phyloP scores from a whole-genome alignment of 2,888 invertebrate genomes.

The Ophion ellenae region DNA sequence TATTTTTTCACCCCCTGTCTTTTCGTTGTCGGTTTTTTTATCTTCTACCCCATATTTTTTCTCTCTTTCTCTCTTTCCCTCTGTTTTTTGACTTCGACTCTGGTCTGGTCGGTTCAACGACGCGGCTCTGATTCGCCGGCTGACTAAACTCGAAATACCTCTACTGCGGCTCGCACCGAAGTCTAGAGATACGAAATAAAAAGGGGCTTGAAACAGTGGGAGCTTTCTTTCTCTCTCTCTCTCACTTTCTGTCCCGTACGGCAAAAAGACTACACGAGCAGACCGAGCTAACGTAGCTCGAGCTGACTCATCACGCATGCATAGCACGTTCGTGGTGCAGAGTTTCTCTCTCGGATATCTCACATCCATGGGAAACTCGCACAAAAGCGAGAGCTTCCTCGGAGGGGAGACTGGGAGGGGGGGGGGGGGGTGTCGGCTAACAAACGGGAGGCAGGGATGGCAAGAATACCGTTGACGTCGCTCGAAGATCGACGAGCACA shows the following conservation, averaged over 20 bases:
- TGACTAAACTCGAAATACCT: slow-evolving; percentile 66
- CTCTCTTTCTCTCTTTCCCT: slow-evolving; percentile 3
- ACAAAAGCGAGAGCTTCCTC: slow-evolving; percentile 13
- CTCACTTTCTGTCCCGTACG: slow-evolving; percentile 28
- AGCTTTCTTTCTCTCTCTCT: neutral
- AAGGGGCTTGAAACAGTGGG: slow-evolving; percentile 38
- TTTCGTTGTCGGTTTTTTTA: neutral
- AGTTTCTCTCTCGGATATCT: slow-evolving; percentile 66
- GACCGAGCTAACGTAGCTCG: slow-evolving; percentile 66
- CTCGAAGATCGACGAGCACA: slow-evolving; percentile 63
- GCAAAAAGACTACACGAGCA: slow-evolving; percentile 62
- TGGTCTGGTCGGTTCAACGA: slow-evolving; percentile 35
- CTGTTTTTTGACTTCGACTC: slow-evolving; percentile 26
- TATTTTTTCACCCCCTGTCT: neutral
- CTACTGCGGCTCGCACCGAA: slow-evolving; percentile 53
- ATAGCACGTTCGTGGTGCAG: slow-evolving; percentile 69
- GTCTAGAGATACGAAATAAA: slow-evolving; percentile 31
- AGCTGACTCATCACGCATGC: slow-evolving; percentile 72
- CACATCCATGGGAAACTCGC: slow-evolving; percentile 56
- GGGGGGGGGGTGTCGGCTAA: neutral
- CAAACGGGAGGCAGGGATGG: slow-evolving; percentile 11
- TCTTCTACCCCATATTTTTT: neutral
- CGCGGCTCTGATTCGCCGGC: slow-evolving; percentile 60
- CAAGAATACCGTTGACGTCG: slow-evolving; percentile 37
- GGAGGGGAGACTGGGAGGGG: neutral